Base-by-base conservation (phyloP, 2,113 vertebrate species). In the Oenanthe melanoleuca region DNA sequence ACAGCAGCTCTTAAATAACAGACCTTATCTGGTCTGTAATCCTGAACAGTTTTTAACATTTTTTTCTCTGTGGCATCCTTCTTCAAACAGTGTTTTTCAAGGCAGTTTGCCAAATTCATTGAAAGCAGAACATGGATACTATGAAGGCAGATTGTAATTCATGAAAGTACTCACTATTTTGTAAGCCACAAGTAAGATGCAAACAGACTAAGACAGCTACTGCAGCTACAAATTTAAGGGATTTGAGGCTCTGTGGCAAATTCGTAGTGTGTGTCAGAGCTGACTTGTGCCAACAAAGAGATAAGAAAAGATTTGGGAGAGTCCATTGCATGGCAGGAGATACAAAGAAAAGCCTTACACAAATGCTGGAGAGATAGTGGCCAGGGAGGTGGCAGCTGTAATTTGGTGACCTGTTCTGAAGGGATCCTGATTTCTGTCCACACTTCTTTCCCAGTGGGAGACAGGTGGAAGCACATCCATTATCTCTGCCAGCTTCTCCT, bases 401-500 rank as follows among this genome's bases (percentile, higher is more conserved):
- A 88, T 93, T 94, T 74, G 64, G 34, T 89, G 65, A 92, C 44
- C 64, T 83, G 34, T 63, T 92, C 59, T 56, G 26, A 94, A 85
- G 33, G 31, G 34, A 83, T 86, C 42, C 56, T 66, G 24, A 73
- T 88, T 93, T 91, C 75, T 80, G 45, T 49, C 25, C 0, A 0
- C n/a, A 24, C 82, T 88, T 91, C 67, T 67, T 83, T 84, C 75
- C 40, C 79, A 77, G 67, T 2, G 14, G 74, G 64, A 92, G 15
- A 83, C 5, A 86, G 28, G 78, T 83, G 49, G 87, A 95, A 95
- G 47, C 28, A 86, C 2, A 20, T 67, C 67, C 78, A 45, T 94
- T 96, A 93, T 70, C 79, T 83, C 81, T 93, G 71, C 44, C 55
- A 78, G 88, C 18, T 96, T 80, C 64, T 92, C 79, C 34, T 86